Evolutionary conservation across 2,888 invertebrate species (phyloP), one percentile per base, ranked within the genome.

Genomic region (Stictocephala bisonia): DNA sequence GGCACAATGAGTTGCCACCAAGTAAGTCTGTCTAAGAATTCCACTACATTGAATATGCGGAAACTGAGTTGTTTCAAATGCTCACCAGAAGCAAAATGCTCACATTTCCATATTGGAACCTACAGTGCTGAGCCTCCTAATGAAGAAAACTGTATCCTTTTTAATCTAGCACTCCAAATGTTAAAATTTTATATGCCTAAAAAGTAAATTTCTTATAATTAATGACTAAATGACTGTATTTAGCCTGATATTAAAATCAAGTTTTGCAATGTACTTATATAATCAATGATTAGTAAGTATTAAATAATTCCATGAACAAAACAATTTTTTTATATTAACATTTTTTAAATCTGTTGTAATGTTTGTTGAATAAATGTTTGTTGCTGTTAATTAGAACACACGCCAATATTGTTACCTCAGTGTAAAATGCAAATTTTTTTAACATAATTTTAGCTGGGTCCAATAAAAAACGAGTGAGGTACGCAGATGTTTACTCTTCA

Each of bases 121-220:
- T 58, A 58, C 58, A 18, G 24, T 22, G 58, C 58, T 27, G 27
- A 58, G 6, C 58, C 58, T 58, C 26, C 24, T 9, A 3, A 27
- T 26, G n/a, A 58, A 58, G 58, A 58, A 24, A 58, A 58, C 58
- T 22, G 58, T 58, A 58, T 26, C 58, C 58, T 58, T 58, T 58
- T 48, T 13, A 58, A 58, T 58, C 15, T 58, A 58, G 27, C 27
- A 26, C 11, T 58, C 3, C 18, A 26, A 24, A 27, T 9, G 11
- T 31, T 6, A 58, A 6, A 3, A 3, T 50, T 50, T 50, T 50
- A 24, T 53, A 58, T 26, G n/a, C n/a, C 2, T 26, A 58, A 24
- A 58, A 26, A 3, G 22, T 26, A 15, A 3, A 58, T 58, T 58
- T 58, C n/a, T 58, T 6, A 58, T 58, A 58, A 3, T 35, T 35